Evolutionary conservation across 2,888 invertebrate species (phyloP), one percentile per base, ranked within the genome.

Genomic region (Scotopteryx bipunctaria): DNA sequence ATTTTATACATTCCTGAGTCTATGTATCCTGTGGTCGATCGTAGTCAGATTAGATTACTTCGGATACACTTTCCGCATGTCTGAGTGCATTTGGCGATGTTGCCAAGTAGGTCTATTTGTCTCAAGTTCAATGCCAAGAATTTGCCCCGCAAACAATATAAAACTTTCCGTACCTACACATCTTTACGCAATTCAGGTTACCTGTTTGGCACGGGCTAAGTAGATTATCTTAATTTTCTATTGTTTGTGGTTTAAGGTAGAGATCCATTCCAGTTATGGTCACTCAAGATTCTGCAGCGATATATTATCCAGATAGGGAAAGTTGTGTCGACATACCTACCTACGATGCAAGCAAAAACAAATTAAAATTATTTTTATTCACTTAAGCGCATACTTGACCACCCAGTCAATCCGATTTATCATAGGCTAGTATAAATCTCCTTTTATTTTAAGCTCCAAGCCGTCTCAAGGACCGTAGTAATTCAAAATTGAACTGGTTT

Each of bases 81-180:
- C 44, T 50, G 44, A 40, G 19, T 38, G 3, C 19, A 33, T 81
- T 89, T 88, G 86, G 87, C 83, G 43, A 42, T 57, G 56, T 52
- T 32, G 86, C 88, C 87, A 88, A 88, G 76, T 86, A 69, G 84
- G 83, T 64, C 59, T 55, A 52, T 50, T 59, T 36, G 46, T 63
- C 59, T 69, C 83, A 84, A 84, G 84, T 83, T 84, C 85, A 86
- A 77, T 87, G 88, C 88, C 88, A 88, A 88, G 83, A 83, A 78
- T 81, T 69, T 68, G 64, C 67, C 63, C 67, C 64, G 73, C 75
- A 72, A 64, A 67, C 58, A 69, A 57, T 57, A 63, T 69, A 64
- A 62, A 55, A 54, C 55, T 64, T 79, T 78, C 79, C 37, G 54
- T 44, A 59, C n/a, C n/a, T n/a, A n/a, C 74, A 66, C 68, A 65